Conservation (phyloP, 2,113 vertebrate genomes). For the Thalassarche chlororhynchos region DNA sequence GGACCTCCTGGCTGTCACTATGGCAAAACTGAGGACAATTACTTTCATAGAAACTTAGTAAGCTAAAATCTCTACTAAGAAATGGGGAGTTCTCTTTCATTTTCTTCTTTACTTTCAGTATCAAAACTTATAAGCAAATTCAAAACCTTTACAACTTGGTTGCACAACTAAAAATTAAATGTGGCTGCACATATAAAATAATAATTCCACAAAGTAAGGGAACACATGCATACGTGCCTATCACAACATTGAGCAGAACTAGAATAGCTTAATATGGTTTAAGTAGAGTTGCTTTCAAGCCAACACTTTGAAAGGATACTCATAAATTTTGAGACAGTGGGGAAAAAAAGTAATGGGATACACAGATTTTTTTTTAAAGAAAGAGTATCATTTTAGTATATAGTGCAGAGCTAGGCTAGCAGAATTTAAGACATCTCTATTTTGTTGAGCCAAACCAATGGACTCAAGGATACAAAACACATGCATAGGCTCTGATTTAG, state of each 20-base stretch:
- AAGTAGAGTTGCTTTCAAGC: background rate
- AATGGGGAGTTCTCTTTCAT: rapidly evolving
- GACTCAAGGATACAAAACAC: background rate
- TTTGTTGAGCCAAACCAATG: background rate
- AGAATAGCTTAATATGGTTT: background rate
- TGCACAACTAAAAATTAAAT: background rate
- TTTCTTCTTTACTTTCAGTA: background rate
- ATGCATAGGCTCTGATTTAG: background rate
- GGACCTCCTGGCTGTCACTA: background rate
- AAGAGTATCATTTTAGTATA: background rate
- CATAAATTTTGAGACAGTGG: background rate
- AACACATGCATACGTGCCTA: background rate
- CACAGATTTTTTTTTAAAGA: background rate
- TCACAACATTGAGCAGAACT: background rate
- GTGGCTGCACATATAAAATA: background rate
- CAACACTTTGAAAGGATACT: background rate
- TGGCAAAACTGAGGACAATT: background rate
- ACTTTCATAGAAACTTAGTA: background rate
- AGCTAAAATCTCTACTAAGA: background rate
- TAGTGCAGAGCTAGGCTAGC: background rate
- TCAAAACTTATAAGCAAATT: background rate
- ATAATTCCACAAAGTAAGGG: background rate
- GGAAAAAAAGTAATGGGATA: background rate
- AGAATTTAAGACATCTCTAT: background rate
- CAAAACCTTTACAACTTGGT: background rate